phyloP scores from a whole-genome alignment of 2,888 invertebrate genomes.

The Drosophila dives region DNA sequence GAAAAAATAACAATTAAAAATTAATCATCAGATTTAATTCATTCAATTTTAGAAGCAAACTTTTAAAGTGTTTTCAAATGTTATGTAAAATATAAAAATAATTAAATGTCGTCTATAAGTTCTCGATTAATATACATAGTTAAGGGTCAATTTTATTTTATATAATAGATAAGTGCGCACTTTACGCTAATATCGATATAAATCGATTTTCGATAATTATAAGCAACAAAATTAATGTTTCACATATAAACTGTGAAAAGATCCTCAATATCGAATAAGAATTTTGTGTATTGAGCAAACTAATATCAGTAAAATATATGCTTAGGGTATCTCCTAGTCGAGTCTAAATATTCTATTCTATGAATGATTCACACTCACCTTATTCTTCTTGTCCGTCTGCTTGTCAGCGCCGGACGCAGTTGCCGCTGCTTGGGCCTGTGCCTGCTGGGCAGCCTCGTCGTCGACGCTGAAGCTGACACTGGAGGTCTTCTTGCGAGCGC shows the following conservation, averaged over 20 bases:
- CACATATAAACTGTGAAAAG: neutral
- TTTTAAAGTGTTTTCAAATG: no score
- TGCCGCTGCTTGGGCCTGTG: slow-evolving; percentile 58
- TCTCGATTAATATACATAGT: neutral
- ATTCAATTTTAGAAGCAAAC: no score
- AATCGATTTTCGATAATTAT: neutral
- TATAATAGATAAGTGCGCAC: neutral
- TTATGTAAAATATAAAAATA: no score
- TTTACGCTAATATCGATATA: neutral
- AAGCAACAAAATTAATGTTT: no score
- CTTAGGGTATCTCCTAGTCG: neutral
- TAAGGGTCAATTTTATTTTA: neutral
- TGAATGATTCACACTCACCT: slow-evolving; percentile 85
- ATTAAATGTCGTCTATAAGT: neutral
- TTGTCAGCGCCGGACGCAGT: slow-evolving; percentile 68
- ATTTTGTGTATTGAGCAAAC: neutral
- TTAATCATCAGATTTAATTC: no score
- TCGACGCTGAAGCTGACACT: slow-evolving; percentile 91
- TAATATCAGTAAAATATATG: neutral
- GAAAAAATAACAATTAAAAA: neutral
- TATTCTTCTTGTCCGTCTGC: slow-evolving; percentile 89
- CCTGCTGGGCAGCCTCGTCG: slow-evolving; percentile 82
- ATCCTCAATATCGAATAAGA: neutral
- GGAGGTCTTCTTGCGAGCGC: slow-evolving; percentile 89
- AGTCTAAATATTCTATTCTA: neutral